phyloP scores from a whole-genome alignment of 2,797 vertebrate species.

The Pseudochaenichthys georgianus region DNA sequence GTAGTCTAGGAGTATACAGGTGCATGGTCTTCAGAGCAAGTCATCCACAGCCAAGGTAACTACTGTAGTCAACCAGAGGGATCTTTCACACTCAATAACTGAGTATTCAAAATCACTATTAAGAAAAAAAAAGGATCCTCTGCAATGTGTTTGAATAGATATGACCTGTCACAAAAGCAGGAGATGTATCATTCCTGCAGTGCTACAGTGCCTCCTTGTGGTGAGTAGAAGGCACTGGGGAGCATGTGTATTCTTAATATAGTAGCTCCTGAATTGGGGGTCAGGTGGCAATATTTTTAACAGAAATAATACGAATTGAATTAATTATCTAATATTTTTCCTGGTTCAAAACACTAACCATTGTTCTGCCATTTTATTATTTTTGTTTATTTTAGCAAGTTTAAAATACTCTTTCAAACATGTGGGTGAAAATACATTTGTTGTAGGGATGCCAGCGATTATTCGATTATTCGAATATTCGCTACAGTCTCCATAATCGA shows the following conservation, averaged over 20 bases:
- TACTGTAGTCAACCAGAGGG: not conserved
- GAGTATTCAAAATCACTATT: constrained; percentile 16
- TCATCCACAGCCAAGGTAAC: constrained; percentile 26
- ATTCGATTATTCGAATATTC: too few species aligned
- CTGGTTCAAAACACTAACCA: too few species aligned
- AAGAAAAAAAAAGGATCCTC: constrained; percentile 14
- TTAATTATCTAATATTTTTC: too few species aligned
- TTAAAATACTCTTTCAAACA: too few species aligned
- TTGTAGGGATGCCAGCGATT: too few species aligned
- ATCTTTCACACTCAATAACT: not conserved
- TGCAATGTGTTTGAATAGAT: constrained; percentile 34
- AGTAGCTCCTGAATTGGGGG: not conserved
- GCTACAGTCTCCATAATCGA: too few species aligned
- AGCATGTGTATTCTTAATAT: not conserved
- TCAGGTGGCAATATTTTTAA: not conserved
- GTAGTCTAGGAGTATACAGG: constrained; percentile 20
- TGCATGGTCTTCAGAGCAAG: constrained; percentile 15
- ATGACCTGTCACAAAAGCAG: constrained; percentile 30
- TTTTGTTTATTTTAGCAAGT: too few species aligned
- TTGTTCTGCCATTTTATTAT: too few species aligned
- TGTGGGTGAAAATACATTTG: too few species aligned
- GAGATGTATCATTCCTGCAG: not conserved
- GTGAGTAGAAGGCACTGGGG: not conserved
- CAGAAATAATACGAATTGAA: too few species aligned
- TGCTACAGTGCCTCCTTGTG: constrained; percentile 77